These are phyloP conservation scores for Vandiemenella viatica DNA, from an alignment of 2,888 invertebrate species.

Conservation along the genomic window DNA sequence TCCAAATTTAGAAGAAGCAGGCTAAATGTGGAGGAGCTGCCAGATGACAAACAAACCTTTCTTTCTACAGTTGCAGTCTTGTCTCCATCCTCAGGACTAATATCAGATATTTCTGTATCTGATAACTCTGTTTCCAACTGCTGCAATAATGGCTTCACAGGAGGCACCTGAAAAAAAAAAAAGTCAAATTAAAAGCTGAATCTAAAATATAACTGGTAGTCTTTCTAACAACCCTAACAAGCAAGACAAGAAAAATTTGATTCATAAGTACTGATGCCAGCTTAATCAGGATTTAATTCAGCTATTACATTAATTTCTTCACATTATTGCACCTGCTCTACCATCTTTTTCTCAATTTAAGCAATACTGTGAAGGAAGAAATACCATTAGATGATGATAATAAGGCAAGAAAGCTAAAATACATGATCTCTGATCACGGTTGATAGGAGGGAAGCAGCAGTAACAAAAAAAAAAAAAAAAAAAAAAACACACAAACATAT, in stretches of 20 bases:
- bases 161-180: conserved; percentile 29
- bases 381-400: no score
- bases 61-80: conserved; percentile 60
- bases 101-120: conserved; percentile 73
- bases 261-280: not conserved
- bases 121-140: conserved; percentile 63
- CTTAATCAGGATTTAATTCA: not conserved
- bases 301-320: not conserved
- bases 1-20: no score
- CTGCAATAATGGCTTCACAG: conserved; percentile 47
- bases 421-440: no score
- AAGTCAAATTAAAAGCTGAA: not conserved
- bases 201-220: not conserved
- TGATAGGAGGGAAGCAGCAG: no score
- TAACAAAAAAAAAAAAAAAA: no score
- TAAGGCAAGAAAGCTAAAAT: no score
- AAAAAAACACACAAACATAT: no score
- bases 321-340: no score
- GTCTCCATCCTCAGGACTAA: conserved; percentile 64
- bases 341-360: no score
- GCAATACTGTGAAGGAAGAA: no score
- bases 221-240: conserved; percentile 17
- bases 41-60: conserved; percentile 29
- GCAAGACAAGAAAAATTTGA: no score
- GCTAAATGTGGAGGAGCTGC: no score